Percentiles rank a stretch among this genome's conserved stretches.
phyloP scores from a whole-genome alignment of 1,140 invertebrate species.

The Fopius arisanus region DNA sequence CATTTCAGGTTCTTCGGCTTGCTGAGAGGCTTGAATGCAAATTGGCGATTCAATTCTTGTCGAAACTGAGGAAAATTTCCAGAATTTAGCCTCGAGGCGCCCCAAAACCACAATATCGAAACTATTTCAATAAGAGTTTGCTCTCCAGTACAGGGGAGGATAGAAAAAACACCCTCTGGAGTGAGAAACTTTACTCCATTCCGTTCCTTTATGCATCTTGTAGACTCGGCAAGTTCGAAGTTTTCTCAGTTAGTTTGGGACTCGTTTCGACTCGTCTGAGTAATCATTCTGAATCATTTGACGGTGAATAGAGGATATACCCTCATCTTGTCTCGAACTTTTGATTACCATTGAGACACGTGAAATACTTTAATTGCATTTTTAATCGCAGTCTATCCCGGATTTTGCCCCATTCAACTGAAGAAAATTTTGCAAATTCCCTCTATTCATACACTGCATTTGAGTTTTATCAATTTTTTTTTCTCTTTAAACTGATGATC shows the following conservation, averaged over 20 bases:
- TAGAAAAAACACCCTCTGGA: background rate
- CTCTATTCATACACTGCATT: background rate
- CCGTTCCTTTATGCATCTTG: background rate
- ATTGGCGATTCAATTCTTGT: background rate
- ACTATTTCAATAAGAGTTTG: conserved; percentile 2
- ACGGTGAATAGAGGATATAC: too few relatives aligned
- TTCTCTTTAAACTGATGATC: background rate
- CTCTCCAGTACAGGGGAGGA: background rate
- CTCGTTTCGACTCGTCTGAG: background rate
- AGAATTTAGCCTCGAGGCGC: background rate
- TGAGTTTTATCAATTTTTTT: background rate
- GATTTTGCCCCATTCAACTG: background rate
- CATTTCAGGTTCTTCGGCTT: too few relatives aligned
- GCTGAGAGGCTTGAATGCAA: too few relatives aligned
- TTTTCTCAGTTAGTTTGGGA: background rate
- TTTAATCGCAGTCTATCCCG: background rate
- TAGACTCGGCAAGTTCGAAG: background rate
- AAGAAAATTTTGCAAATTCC: background rate
- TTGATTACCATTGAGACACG: background rate
- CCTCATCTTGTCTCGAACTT: background rate
- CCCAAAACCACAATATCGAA: background rate
- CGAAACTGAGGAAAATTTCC: background rate
- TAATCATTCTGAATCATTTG: background rate
- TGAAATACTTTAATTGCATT: background rate
- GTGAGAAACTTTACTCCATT: background rate